Percentiles rank a stretch among this genome's conserved stretches.
Conservation (phyloP, 2,888 invertebrate species). For the Tetragnatha montana region DNA sequence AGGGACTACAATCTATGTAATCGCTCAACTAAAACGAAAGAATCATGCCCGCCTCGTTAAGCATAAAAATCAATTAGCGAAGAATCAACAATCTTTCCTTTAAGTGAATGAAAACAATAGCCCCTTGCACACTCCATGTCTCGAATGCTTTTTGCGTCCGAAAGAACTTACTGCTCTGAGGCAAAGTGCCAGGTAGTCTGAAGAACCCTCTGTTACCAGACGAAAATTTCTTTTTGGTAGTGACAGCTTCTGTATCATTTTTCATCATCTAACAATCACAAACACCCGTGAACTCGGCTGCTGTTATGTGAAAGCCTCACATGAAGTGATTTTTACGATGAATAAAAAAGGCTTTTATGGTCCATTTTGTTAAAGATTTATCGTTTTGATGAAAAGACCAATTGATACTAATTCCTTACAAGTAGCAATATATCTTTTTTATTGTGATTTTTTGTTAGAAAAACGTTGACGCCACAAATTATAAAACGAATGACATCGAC, state of each 20-base stretch:
- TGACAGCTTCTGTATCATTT: slow-evolving; percentile 32
- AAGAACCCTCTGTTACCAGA: not conserved
- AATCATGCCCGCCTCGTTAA: not conserved
- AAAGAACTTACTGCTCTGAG: slow-evolving; percentile 7
- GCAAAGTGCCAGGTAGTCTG: slow-evolving; percentile 36
- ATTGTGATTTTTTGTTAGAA: no score
- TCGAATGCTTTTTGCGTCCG: slow-evolving; percentile 5
- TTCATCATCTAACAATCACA: slow-evolving; percentile 25
- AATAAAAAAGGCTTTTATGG: no score
- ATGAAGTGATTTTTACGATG: no score
- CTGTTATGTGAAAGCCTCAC: no score
- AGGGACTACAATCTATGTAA: no score
- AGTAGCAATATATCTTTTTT: no score
- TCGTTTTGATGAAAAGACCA: no score
- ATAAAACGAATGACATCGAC: no score
- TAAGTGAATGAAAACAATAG: not conserved
- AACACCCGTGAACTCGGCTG: not conserved
- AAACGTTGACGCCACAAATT: no score
- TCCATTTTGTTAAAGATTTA: no score
- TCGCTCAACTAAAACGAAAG: not conserved
- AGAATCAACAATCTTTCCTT: not conserved
- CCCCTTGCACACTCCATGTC: not conserved
- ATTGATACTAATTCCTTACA: no score
- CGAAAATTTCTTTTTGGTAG: slow-evolving; percentile 13
- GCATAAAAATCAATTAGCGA: not conserved